Percentiles rank a stretch among this genome's conserved stretches.
phyloP scores from a whole-genome alignment of 2,888 invertebrate genomes.

The Ellobium chinense region DNA sequence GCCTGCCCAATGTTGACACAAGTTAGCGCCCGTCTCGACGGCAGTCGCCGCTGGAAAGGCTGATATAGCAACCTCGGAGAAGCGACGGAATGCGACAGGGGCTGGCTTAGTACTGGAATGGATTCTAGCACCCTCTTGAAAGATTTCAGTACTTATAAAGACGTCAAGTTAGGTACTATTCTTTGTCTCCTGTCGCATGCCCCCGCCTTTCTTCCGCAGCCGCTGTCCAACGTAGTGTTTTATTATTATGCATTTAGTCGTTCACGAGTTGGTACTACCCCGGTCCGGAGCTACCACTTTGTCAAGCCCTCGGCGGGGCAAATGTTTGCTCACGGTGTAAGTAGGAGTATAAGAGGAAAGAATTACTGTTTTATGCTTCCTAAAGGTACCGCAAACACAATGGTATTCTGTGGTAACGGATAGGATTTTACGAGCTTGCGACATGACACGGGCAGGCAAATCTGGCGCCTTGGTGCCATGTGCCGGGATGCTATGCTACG shows the following conservation, averaged over 20 bases:
- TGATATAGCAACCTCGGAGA: background rate
- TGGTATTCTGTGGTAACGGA: background rate
- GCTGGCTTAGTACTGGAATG: background rate
- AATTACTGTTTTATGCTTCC: background rate
- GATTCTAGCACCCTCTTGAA: background rate
- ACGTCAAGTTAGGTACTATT: background rate
- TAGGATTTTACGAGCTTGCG: background rate
- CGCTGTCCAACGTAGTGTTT: too few relatives aligned
- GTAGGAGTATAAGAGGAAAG: background rate
- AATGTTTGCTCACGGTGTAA: background rate
- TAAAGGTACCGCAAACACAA: background rate
- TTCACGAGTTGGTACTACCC: background rate
- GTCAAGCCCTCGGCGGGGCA: background rate
- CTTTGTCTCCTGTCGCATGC: too few relatives aligned
- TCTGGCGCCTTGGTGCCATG: background rate
- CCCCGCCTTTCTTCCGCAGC: too few relatives aligned
- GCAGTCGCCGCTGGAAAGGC: background rate
- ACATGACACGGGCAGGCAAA: background rate
- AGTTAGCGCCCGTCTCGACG: background rate
- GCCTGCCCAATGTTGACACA: conserved; percentile 32
- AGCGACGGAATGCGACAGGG: background rate
- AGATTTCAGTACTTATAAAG: background rate
- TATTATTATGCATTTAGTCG: too few relatives aligned
- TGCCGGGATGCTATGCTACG: too few relatives aligned
- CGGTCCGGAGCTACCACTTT: background rate